Evolutionary conservation across 2,888 invertebrate genomes (phyloP), one percentile per base, ranked within the genome.

Genomic region (Aleiodes testaceus): DNA sequence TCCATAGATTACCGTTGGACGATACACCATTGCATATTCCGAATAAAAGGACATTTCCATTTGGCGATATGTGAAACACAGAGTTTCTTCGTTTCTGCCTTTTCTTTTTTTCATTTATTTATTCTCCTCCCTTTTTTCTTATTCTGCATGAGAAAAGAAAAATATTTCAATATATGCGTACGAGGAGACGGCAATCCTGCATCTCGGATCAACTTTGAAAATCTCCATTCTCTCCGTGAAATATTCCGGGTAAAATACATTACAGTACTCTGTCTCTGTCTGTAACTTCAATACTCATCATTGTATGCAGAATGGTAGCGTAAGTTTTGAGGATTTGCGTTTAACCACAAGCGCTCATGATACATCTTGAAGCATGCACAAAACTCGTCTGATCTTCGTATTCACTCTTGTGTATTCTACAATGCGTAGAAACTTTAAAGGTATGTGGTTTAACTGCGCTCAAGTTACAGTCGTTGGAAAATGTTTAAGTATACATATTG

Each of bases 331-430:
- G 55, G 55, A n/a, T 55, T 55, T 55, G 30, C 26, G 55, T 30
- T 20, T 30, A 55, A 50, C 50, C 50, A 18, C 50, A 14, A 18
- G 11, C 50, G 18, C 20, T 16, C 2, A 16, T 18, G 36, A 36
- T 7, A 36, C 18, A 47, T 12, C 16, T 18, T 36, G 47, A 16
- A 59, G 22, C 64, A 53, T 53, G 64, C 6, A 64, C 64, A 52
- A 64, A 69, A 69, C 69, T 69, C 49, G 36, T 22, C 4, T 55
- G 55, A 55, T 55, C 26, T 55, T 55, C 55, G 30, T 22, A n/a
- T 16, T 22, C 55, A 55, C 14, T 18, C 30, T 26, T 14, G 12
- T n/a, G 3, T 30, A 12, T 55, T 55, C 55, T 55, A 30, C 55
- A 55, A 14, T 55, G 55, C 55, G 55, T 55, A 12, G 50, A 18